Base-by-base conservation (phyloP, 2,888 invertebrate species). In the Acrobasis suavella region DNA sequence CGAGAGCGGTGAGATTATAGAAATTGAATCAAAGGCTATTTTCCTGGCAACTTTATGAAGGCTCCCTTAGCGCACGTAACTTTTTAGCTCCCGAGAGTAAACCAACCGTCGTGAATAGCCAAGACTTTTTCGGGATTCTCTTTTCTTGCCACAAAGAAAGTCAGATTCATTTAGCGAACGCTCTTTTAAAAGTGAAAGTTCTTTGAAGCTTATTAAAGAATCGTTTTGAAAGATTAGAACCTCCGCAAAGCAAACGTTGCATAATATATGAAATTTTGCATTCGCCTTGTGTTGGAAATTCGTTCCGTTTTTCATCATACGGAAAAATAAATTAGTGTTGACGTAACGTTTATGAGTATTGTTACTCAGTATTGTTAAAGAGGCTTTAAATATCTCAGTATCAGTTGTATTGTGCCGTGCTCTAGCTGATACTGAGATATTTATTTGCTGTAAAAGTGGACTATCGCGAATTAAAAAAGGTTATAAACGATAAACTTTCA, bases 171-270 rank as follows among this genome's bases (percentile, higher is more conserved):
- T 86, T 83, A 87, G 84, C 80, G 82, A 84, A 83, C 81, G 80
- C 74, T 77, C 79, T 81, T 86, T 85, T 86, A 79, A 78, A 75
- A 74, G 76, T 74, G 73, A 84, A 85, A 86, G 74, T 85, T 86
- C 83, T 86, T 83, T 83, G 83, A 80, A 82, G 85, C 85, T 86
- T 85, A 85, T 87, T 85, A 86, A 82, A 82, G 80, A 83, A 81
- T 80, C 83, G 81, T 84, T 84, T 80, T 75, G 64, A 71, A 71
- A 78, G 81, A 85, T 82, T 80, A 81, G 74, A 76, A 67, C 75
- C 80, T 76, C 76, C 78, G 76, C 72, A 72, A 69, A 71, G 69
- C 69, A 73, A 73, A 67, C 71, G 68, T 72, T 78, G 72, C 75
- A 78, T 81, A 72, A 76, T 78, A 70, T 69, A 62, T 61, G 49